A percentile compares a stretch with the other conserved stretches of the same genome.
These are phyloP conservation scores for Cherax destructor DNA, from an alignment of 1,140 invertebrate genomes.

Conservation along the genomic window DNA sequence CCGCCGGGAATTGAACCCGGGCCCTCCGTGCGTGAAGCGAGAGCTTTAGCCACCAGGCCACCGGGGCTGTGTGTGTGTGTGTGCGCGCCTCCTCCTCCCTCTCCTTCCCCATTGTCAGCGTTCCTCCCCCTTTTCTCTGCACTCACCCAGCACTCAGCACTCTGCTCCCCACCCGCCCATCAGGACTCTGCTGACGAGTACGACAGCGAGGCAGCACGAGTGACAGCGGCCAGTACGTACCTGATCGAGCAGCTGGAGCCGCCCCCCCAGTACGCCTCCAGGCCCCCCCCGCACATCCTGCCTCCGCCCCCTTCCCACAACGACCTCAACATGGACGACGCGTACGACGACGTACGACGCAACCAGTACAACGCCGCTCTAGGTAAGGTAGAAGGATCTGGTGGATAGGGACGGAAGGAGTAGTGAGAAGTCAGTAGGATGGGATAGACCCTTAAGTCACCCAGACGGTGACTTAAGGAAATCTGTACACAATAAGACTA, in stretches of 20 bases:
- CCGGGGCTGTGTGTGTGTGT: not conserved
- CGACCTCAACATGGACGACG: constrained; percentile 63
- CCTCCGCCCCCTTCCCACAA: constrained; percentile 60
- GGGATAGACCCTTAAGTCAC: too few species aligned
- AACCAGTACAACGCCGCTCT: constrained; percentile 65
- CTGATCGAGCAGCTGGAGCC: constrained; percentile 71
- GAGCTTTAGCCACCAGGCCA: too few species aligned
- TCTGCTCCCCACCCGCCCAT: not conserved
- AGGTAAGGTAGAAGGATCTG: constrained; percentile 47
- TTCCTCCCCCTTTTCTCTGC: constrained; percentile 14
- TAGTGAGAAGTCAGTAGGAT: not conserved
- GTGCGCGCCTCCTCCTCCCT: not conserved
- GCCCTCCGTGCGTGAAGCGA: too few species aligned
- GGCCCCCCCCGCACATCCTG: constrained; percentile 61
- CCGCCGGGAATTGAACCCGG: too few species aligned
- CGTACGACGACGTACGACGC: constrained; percentile 59
- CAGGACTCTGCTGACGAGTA: constrained; percentile 70
- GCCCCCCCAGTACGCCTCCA: constrained; percentile 67
- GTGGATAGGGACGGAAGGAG: too few species aligned
- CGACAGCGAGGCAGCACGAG: constrained; percentile 57
- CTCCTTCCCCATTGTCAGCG: constrained; percentile 14
- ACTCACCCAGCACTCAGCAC: not conserved
- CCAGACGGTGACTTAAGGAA: too few species aligned
- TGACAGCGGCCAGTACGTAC: constrained; percentile 63
- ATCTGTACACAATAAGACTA: too few species aligned